Evolutionary conservation across 2,113 vertebrate genomes (phyloP), one percentile per base, ranked within the genome.

Genomic region (Hippopotamus amphibius): DNA sequence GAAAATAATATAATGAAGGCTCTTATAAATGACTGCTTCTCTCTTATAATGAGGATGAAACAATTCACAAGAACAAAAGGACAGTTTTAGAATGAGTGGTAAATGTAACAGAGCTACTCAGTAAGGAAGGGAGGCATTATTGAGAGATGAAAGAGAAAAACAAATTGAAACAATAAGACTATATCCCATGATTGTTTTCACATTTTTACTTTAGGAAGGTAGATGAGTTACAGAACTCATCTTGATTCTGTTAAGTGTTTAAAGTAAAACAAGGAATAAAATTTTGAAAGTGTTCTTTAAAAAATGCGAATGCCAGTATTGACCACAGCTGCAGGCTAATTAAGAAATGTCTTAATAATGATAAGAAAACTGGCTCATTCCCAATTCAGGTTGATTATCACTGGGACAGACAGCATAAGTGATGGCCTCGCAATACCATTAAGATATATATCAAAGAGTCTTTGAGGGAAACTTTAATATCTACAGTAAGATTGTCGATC

Each of bases 331-430:
- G 37, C 6, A 65, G 24, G 6, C 83, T 92, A 89, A 79, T 79
- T 85, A 83, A 87, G 30, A 7, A 83, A 19, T 82, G 2, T 61
- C 30, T 65, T 92, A 72, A 76, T 76, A 61, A 59, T 79, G 55
- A 43, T 76, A 65, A 92, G 37, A 90, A 92, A 43, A 14, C 21
- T 79, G 50, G 68, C 7, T 89, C 24, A 57, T 74, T 85, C 71
- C 15, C 68, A 83, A 17, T 87, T 97, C 74, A 74, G 19, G 80
- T 16, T 50, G 89, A 93, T 93, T 96, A 97, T 93, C 33, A 86
- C 28, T 21, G 79, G 85, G 63, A 85, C 61, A 90, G 61, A 85
- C 46, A 94, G 50, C 3, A 14, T 59, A 87, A 89, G 28, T 59
- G 41, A 95, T 93, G 57, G 6, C 11, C 17, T 21, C 21, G 53